Percentiles rank a stretch among this genome's conserved stretches.
Conservation (phyloP, 2,797 vertebrate species). For the Falco rusticolus region DNA sequence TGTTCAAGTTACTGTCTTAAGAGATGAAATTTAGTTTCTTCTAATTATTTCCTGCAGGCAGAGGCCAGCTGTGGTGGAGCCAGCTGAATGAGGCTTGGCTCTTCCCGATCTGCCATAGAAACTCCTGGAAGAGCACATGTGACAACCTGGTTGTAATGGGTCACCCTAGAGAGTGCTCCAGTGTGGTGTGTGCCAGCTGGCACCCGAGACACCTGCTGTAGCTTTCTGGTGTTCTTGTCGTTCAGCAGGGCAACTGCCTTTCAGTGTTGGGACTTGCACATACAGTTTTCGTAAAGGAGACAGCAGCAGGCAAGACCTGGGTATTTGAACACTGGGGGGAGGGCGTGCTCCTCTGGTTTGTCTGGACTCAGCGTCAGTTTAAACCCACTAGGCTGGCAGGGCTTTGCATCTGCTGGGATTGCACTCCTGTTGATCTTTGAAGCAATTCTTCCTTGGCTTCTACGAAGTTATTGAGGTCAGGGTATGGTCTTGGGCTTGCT, state of each 20-base stretch:
- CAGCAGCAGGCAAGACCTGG: too few species aligned
- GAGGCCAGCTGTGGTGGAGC: background rate
- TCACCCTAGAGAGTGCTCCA: accelerated
- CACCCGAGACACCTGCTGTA: background rate
- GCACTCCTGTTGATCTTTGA: background rate
- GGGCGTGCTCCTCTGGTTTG: background rate
- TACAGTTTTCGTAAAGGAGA: background rate
- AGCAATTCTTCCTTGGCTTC: background rate
- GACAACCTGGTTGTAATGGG: background rate
- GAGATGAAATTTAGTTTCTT: background rate
- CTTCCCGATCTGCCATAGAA: background rate
- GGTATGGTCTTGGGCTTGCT: background rate
- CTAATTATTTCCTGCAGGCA: background rate
- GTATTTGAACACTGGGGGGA: accelerated
- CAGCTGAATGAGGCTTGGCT: background rate
- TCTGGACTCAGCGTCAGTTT: accelerated
- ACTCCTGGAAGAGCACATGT: background rate
- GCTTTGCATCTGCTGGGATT: background rate
- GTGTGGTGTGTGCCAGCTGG: background rate
- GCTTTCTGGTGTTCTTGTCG: background rate
- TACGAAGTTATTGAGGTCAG: background rate
- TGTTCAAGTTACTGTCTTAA: background rate
- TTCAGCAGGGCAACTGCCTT: background rate
- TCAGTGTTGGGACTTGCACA: background rate
- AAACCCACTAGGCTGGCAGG: background rate